Evolutionary conservation across 2,888 invertebrate genomes (phyloP).

Genomic region (Germaria angustata): DNA sequence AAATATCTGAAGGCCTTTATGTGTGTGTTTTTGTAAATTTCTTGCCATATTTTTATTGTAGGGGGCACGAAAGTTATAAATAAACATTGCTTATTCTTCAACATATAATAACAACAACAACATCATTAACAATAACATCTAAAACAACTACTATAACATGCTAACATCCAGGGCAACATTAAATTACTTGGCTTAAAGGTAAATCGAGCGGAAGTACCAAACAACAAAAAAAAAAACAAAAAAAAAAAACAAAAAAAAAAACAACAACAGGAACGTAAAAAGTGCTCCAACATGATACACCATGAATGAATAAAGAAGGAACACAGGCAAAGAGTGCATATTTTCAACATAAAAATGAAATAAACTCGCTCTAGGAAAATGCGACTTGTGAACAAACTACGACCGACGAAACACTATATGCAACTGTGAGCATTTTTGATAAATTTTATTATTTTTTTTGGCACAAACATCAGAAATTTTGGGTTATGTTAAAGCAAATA

Average conservation of each 20-base stretch:
- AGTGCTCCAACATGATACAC: slow-evolving; percentile 38
- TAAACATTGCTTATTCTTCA: slow-evolving; percentile 57
- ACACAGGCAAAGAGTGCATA: not conserved
- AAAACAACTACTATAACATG: slow-evolving; percentile 46
- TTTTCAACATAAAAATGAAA: slow-evolving; percentile 35
- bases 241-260: slow-evolving; percentile 64
- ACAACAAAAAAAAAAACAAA: slow-evolving; percentile 65
- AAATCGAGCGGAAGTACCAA: slow-evolving; percentile 69
- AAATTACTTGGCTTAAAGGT: slow-evolving; percentile 73
- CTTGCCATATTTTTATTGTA: not conserved
- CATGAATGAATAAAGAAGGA: not conserved
- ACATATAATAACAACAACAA: not conserved
- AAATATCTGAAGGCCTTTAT: too few relatives aligned
- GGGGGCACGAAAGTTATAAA: slow-evolving; percentile 33
- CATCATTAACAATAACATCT: not conserved
- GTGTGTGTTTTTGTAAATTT: not conserved
- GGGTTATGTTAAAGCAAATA: not conserved
- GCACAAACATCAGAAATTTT: not conserved
- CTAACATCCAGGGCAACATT: slow-evolving; percentile 77
- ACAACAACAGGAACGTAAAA: slow-evolving; percentile 60
- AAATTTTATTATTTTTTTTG: not conserved
- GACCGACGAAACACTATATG: not conserved
- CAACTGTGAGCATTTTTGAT: not conserved
- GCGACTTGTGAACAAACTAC: slow-evolving; percentile 38
- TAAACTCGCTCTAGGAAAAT: slow-evolving; percentile 4